Evolutionary conservation across 2,888 invertebrate species (phyloP).

Genomic region (Chydorus sphaericus): DNA sequence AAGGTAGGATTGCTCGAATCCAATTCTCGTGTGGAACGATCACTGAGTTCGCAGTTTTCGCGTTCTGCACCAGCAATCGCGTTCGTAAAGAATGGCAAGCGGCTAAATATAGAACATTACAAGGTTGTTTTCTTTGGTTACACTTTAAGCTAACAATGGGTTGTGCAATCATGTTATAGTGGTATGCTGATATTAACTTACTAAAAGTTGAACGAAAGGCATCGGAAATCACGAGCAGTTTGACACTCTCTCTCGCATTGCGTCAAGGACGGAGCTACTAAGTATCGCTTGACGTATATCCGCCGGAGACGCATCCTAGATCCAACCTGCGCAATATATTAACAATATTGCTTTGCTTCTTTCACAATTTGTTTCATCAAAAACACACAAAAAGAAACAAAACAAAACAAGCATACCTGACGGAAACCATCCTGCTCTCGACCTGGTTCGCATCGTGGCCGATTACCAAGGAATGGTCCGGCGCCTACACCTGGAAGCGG

Average conservation of each 20-base stretch:
- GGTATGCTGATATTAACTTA: conserved; percentile 26
- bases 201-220: conserved; percentile 76
- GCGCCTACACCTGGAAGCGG: background rate
- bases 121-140: background rate
- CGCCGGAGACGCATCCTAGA: conserved; percentile 60
- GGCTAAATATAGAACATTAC: conserved; percentile 10
- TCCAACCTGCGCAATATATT: conserved; percentile 37
- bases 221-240: conserved; percentile 65
- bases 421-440: conserved; percentile 13
- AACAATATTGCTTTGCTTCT: no score
- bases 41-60: conserved; percentile 81
- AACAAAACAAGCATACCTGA: background rate
- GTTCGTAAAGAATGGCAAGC: conserved; percentile 9
- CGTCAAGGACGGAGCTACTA: conserved; percentile 54
- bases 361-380: no score
- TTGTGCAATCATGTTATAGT: background rate
- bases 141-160: background rate
- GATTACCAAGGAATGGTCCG: background rate
- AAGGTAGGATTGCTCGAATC: conserved; percentile 70
- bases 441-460: background rate
- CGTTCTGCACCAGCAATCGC: conserved; percentile 33
- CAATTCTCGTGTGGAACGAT: conserved; percentile 66
- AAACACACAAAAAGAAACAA: no score
- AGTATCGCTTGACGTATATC: conserved; percentile 56
- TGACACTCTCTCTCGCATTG: conserved; percentile 75